Percentiles rank a stretch among this genome's conserved stretches.
phyloP scores from a whole-genome alignment of 2,113 vertebrate genomes.

The Bucco capensis region DNA sequence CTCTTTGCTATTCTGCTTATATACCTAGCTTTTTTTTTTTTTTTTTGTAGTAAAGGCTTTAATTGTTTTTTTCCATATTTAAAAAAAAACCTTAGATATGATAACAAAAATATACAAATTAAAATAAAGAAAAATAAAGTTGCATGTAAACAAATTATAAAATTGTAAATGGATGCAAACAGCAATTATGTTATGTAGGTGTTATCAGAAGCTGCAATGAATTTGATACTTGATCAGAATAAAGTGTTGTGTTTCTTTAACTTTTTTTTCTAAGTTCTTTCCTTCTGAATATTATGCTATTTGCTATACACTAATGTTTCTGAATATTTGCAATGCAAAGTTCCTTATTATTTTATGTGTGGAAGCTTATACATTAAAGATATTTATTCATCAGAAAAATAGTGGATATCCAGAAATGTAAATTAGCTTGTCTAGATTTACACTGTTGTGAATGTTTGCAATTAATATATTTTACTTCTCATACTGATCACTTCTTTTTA shows the following conservation, averaged over 20 bases:
- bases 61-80: not conserved
- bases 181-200: not conserved
- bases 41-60: not conserved
- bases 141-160: not conserved
- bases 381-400: not conserved
- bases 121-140: not conserved
- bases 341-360: not conserved
- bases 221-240: not conserved
- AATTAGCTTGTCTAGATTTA: not conserved
- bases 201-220: not conserved
- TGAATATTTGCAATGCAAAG: not conserved
- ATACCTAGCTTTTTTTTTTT: not conserved
- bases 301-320: not conserved
- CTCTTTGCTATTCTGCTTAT: not conserved
- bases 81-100: not conserved
- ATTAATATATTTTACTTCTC: not conserved
- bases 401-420: not conserved
- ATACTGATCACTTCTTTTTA: not conserved
- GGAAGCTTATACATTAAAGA: not conserved
- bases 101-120: not conserved
- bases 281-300: not conserved
- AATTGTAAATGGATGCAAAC: not conserved
- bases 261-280: not conserved
- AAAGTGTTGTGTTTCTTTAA: not conserved
- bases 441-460: not conserved